These are phyloP conservation scores for Acanthiza pusilla DNA, from an alignment of 2,797 vertebrate genomes.

Conservation along the genomic window DNA sequence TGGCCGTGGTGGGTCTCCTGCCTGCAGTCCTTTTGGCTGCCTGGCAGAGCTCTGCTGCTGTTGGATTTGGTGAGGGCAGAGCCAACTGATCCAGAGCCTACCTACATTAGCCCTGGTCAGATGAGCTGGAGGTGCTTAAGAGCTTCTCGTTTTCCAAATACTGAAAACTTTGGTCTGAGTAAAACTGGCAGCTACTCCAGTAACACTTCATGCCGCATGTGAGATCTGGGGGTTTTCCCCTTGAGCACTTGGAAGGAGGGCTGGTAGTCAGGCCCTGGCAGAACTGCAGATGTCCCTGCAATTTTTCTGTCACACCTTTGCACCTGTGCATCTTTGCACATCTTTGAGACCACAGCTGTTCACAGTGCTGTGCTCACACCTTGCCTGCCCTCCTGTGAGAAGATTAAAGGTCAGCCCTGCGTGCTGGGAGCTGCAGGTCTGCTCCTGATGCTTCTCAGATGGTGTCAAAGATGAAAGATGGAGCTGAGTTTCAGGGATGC, in stretches of 20 bases:
- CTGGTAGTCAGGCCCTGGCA: background rate
- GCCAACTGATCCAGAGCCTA: background rate
- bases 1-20: background rate
- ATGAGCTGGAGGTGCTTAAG: background rate
- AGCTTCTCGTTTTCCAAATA: background rate
- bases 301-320: background rate
- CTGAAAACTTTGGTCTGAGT: background rate
- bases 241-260: background rate
- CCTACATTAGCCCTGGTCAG: background rate
- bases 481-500: background rate
- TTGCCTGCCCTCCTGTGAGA: background rate
- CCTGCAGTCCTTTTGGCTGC: background rate
- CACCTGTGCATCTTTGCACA: background rate
- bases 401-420: background rate
- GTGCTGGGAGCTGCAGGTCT: background rate
- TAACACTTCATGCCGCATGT: background rate
- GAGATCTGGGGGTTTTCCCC: background rate
- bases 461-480: background rate
- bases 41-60: background rate
- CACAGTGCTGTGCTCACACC: fast-evolving
- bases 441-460: background rate
- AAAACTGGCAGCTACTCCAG: background rate
- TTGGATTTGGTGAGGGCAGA: background rate
- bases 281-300: background rate
- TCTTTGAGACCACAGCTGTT: background rate